Percentiles rank a stretch among this genome's conserved stretches.
These are phyloP conservation scores for Eulithis testata DNA, from an alignment of 2,888 invertebrate genomes.

Conservation along the genomic window DNA sequence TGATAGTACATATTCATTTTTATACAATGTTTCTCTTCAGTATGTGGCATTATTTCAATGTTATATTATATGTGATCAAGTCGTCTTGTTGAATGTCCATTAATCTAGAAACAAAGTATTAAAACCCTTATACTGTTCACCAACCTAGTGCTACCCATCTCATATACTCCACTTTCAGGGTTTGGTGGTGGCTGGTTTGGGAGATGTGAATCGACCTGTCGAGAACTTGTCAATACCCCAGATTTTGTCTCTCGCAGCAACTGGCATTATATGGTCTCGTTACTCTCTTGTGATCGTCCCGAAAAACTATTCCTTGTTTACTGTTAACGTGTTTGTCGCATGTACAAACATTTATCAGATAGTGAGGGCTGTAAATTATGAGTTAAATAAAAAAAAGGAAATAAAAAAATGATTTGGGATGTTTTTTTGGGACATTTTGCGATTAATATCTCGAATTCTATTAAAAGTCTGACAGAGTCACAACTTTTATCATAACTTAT, in stretches of 20 bases:
- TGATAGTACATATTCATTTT: no score
- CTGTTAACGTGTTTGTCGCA: conserved; percentile 98
- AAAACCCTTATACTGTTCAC: conserved; percentile 19
- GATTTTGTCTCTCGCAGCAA: conserved; percentile 92
- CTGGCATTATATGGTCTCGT: conserved; percentile 96
- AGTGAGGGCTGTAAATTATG: conserved; percentile 85
- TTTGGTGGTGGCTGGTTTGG: conserved; percentile 94
- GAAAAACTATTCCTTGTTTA: conserved; percentile 97
- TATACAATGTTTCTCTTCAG: no score
- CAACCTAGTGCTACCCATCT: conserved; percentile 85
- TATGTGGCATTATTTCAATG: no score
- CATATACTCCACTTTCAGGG: conserved; percentile 81
- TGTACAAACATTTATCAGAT: conserved; percentile 94
- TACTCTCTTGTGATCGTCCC: conserved; percentile 98
- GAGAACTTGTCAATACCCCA: conserved; percentile 94
- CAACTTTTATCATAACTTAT: no score
- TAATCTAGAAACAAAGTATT: no score
- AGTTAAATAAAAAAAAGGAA: conserved; percentile 35
- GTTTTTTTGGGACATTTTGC: not conserved
- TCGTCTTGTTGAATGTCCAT: no score
- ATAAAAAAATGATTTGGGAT: not conserved
- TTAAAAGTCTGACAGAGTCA: no score
- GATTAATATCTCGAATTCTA: no score
- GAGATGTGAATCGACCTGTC: conserved; percentile 95
- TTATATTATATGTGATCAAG: no score